Base-by-base conservation (phyloP, 37 sponge, comb jelly and placozoan genomes). In the Beroe ovata region DNA sequence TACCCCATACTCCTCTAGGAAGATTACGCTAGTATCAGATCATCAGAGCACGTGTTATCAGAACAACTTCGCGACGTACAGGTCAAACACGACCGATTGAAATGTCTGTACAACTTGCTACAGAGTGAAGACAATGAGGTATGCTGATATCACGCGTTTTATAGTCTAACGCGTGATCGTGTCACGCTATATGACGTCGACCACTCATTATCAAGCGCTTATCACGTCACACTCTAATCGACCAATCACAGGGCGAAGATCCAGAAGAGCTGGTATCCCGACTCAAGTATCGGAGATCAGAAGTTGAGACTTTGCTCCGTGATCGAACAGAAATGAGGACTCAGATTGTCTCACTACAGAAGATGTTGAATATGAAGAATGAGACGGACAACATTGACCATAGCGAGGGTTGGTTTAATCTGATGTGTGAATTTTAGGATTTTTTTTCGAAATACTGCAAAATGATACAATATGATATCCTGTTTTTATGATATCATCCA, bases 121-220 rank as follows among this genome's bases (percentile, higher is more conserved):
- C 84, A 77, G 33, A 77, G 84, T 42, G 84, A 77, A 25, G 84
- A 77, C 22, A 77, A 77, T 29, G 84, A 77, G 84, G 84, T 77
- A 40, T 36, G 71, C n/a, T n/a, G n/a, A n/a, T n/a, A n/a, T n/a
- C n/a, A n/a, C n/a, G n/a, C n/a, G n/a, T n/a, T n/a, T n/a, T n/a
- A n/a, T n/a, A n/a, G n/a, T n/a, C n/a, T n/a, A n/a, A n/a, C n/a
- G n/a, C n/a, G n/a, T n/a, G n/a, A n/a, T n/a, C n/a, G n/a, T n/a
- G n/a, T n/a, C n/a, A n/a, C n/a, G n/a, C n/a, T n/a, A n/a, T n/a
- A n/a, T n/a, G n/a, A n/a, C n/a, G n/a, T n/a, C n/a, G n/a, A n/a
- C n/a, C n/a, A n/a, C n/a, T n/a, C n/a, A n/a, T n/a, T n/a, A n/a
- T n/a, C n/a, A n/a, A n/a, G n/a, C n/a, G n/a, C n/a, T n/a, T n/a